Evolutionary conservation across 2,888 invertebrate species (phyloP).

Genomic region (Caenorhabditis sp.): DNA sequence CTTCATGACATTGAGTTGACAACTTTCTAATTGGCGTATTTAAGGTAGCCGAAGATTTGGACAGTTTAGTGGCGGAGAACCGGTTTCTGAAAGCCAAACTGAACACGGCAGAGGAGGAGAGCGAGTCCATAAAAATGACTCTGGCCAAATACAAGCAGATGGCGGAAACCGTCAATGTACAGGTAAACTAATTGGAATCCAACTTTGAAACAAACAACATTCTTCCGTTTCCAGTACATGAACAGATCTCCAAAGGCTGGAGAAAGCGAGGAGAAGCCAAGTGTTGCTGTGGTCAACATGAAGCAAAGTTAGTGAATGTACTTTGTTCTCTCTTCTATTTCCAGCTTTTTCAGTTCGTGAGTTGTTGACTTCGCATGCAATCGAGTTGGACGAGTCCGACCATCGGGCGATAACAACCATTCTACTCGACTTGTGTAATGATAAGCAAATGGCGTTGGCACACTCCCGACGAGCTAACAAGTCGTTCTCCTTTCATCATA

Average conservation of each 20-base stretch:
- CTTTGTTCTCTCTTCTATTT: constrained; percentile 5
- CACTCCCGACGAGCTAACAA: constrained; percentile 93
- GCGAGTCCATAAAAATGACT: constrained; percentile 73
- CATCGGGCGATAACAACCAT: constrained; percentile 90
- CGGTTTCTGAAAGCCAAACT: constrained; percentile 86
- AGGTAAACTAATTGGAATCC: constrained; percentile 20
- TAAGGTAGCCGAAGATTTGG: constrained; percentile 75
- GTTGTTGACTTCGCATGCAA: constrained; percentile 72
- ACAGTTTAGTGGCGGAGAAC: constrained; percentile 76
- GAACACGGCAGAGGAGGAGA: constrained; percentile 86
- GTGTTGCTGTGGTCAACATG: constrained; percentile 77
- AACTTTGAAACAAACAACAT: neutral
- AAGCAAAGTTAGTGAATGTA: constrained; percentile 69
- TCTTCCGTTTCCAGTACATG: constrained; percentile 16
- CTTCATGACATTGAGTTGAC: constrained; percentile 12
- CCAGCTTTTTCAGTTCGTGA: constrained; percentile 70
- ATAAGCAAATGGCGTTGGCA: constrained; percentile 90
- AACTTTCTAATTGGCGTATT: constrained; percentile 42
- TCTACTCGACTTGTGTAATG: constrained; percentile 90
- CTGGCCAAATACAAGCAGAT: constrained; percentile 73
- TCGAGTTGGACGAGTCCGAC: constrained; percentile 85
- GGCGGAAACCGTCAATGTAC: constrained; percentile 67
- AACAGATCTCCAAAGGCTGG: constrained; percentile 61
- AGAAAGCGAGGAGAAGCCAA: constrained; percentile 65
- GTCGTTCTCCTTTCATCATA: constrained; percentile 84